Evolutionary conservation across 92 coral and sea anemone species (phyloP).

Genomic region (Epizoanthus fatuus): DNA sequence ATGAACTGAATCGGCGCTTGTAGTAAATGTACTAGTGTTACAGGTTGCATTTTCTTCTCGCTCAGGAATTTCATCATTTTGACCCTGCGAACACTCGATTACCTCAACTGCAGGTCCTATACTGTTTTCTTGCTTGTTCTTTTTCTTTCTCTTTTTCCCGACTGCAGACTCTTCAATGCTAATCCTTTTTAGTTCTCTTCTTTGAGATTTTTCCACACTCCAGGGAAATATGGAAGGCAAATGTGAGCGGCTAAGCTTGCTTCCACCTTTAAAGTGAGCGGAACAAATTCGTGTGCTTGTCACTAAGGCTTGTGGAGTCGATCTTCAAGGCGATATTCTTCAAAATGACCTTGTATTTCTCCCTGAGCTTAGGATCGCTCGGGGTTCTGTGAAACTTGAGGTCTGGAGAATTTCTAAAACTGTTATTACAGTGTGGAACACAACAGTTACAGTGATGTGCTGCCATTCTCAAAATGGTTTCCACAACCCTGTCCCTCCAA

Average conservation of each 20-base stretch:
- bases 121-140: slow-evolving; percentile 24
- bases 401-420: slow-evolving; percentile 48
- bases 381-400: slow-evolving; percentile 44
- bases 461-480: background rate
- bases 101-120: background rate
- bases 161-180: background rate
- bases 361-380: slow-evolving; percentile 20
- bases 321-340: slow-evolving; percentile 46
- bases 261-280: slow-evolving; percentile 45
- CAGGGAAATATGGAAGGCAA: slow-evolving; percentile 58
- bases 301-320: slow-evolving; percentile 26
- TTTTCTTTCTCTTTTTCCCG: slow-evolving; percentile 22
- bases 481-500: slow-evolving; percentile 4
- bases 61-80: no score
- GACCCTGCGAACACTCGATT: background rate
- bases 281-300: slow-evolving; percentile 44
- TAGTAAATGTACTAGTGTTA: no score
- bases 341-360: slow-evolving; percentile 10
- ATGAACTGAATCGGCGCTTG: no score
- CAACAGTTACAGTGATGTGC: slow-evolving; percentile 28
- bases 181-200: slow-evolving; percentile 6
- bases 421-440: slow-evolving; percentile 34
- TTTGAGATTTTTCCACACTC: slow-evolving; percentile 18
- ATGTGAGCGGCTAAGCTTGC: slow-evolving; percentile 31
- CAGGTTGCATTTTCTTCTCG: no score